These are phyloP conservation scores for Ashinkailepas kermadecensis DNA, from an alignment of 2,888 invertebrate species.

Conservation along the genomic window DNA sequence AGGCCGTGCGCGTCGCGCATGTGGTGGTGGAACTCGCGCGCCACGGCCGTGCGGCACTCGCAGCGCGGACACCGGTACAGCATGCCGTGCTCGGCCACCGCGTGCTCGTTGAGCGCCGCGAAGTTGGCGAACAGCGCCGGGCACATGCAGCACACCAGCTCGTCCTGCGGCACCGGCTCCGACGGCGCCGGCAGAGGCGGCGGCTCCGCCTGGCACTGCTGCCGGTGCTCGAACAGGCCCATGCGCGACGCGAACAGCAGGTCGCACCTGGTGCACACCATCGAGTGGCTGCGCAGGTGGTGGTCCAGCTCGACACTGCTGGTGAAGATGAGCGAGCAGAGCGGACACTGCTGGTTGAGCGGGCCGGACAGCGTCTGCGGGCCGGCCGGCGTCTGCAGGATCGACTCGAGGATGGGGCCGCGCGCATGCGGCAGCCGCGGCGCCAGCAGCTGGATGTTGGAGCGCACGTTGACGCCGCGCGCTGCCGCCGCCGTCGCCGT, in stretches of 20 bases:
- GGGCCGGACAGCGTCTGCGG: background rate
- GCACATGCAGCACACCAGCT: background rate
- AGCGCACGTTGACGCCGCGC: background rate
- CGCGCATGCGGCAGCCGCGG: background rate
- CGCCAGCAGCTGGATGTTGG: background rate
- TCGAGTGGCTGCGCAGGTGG: constrained; percentile 6
- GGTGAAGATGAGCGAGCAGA: constrained; percentile 3
- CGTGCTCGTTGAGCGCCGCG: constrained; percentile 3
- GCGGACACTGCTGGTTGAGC: constrained; percentile 6
- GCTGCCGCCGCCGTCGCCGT: background rate
- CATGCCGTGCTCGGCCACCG: background rate
- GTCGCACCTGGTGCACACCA: constrained; percentile 3
- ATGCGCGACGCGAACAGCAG: constrained; percentile 5
- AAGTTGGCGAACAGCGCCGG: background rate
- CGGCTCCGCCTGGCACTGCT: background rate
- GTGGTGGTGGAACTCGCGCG: background rate
- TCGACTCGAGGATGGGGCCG: constrained; percentile 12
- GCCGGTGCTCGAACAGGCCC: constrained; percentile 18
- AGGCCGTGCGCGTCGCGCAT: background rate
- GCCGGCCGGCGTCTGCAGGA: background rate
- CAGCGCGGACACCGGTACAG: constrained; percentile 18
- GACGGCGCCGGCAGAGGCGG: background rate
- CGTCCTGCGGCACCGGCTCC: background rate
- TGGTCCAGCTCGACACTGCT: background rate
- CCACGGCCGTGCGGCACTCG: background rate